These are phyloP conservation scores for Oxyura jamaicensis DNA, from an alignment of 2,113 vertebrate genomes.

Conservation along the genomic window DNA sequence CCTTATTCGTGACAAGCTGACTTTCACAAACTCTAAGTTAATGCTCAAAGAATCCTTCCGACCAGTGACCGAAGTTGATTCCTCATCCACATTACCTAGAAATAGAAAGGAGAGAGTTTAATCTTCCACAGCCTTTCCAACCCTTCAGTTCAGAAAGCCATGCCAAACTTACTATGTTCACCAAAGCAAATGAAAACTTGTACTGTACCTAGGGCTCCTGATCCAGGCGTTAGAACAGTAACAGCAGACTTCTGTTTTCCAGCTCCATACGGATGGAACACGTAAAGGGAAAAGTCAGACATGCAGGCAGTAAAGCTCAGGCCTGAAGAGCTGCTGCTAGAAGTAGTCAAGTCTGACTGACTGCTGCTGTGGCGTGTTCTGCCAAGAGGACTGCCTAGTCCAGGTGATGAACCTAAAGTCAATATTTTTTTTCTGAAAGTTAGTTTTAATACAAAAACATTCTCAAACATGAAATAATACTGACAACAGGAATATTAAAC, in stretches of 20 bases:
- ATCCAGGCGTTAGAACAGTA: conserved; percentile 87
- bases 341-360: conserved; percentile 90
- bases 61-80: conserved; percentile 93
- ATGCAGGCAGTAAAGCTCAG: conserved; percentile 98
- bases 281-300: conserved; percentile 97
- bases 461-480: neutral
- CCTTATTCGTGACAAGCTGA: conserved; percentile 94
- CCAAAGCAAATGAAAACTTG: neutral
- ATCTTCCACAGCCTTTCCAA: neutral
- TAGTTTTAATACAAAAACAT: neutral
- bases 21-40: conserved; percentile 98
- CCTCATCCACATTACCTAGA: conserved; percentile 92
- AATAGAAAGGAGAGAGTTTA: neutral
- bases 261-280: conserved; percentile 97
- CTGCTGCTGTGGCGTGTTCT: conserved; percentile 95
- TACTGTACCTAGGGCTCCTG: conserved; percentile 86
- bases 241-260: conserved; percentile 95
- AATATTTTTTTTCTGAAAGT: neutral
- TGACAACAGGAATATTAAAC: neutral
- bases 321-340: conserved; percentile 92
- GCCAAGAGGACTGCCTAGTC: conserved; percentile 90
- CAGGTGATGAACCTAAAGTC: conserved; percentile 82
- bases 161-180: neutral
- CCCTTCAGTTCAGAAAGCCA: neutral
- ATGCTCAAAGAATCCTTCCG: conserved; percentile 98